These are phyloP conservation scores for Ricordea florida DNA, from an alignment of 92 coral and sea anemone species.

Conservation along the genomic window DNA sequence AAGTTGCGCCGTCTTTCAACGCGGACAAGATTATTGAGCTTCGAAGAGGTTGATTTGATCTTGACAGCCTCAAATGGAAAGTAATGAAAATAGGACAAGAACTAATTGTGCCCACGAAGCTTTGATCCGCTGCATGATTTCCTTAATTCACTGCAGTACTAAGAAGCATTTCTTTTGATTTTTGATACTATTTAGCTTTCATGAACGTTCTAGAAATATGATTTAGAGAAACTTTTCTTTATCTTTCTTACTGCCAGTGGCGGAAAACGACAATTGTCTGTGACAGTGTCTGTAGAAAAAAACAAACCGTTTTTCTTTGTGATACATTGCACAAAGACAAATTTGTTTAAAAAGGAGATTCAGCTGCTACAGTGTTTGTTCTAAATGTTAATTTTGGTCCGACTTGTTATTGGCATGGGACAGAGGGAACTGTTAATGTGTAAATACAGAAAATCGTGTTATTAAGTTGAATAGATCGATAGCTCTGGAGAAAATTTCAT, in stretches of 20 bases:
- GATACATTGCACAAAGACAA: constrained; percentile 54
- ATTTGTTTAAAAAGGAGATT: constrained; percentile 15
- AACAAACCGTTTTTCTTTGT: not conserved
- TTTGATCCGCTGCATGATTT: constrained; percentile 56
- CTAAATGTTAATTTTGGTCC: constrained; percentile 27
- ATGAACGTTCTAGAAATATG: too few relatives aligned
- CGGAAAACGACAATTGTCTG: not conserved
- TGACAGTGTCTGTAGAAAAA: constrained; percentile 2
- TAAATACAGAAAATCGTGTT: constrained; percentile 54
- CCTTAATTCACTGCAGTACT: constrained; percentile 18
- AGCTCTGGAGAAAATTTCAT: too few relatives aligned
- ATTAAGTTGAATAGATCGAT: constrained; percentile 56
- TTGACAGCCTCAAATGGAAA: constrained; percentile 43
- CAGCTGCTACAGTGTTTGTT: constrained; percentile 67
- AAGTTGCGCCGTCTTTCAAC: constrained; percentile 40
- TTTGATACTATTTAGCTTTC: not conserved
- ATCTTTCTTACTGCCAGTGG: constrained; percentile 30
- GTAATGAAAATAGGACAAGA: constrained; percentile 62
- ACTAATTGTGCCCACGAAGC: constrained; percentile 55
- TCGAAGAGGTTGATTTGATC: constrained; percentile 44
- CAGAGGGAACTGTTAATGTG: constrained; percentile 59
- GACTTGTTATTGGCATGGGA: constrained; percentile 34
- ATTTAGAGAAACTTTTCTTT: not conserved
- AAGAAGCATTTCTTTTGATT: not conserved
- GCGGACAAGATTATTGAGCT: constrained; percentile 53